Base-by-base conservation (phyloP, 2,888 invertebrate species). In the Stenodema calcarata region DNA sequence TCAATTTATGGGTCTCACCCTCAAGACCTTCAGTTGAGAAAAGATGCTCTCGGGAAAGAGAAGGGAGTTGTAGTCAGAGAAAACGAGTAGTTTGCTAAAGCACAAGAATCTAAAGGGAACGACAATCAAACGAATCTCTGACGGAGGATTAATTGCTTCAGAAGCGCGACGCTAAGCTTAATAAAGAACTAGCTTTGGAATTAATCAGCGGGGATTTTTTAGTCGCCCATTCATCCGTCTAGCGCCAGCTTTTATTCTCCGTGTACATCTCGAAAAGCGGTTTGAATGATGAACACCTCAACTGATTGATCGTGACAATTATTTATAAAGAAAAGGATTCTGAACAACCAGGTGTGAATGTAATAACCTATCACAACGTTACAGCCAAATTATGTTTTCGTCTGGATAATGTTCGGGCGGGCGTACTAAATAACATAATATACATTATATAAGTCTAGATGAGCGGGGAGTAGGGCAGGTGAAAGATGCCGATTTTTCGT, bases 161-260 rank as follows among this genome's bases (percentile, higher is more conserved):
- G 79, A 79, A 79, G 50, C 79, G 79, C 79, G 18, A 23, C 16
- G 50, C 79, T 79, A 47, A 79, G 79, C 79, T 79, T 79, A 50
- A 79, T 79, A 79, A 79, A 79, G 79, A 79, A 79, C 50, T 79
- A 50, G 50, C 79, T 27, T 79, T 27, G 79, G 50, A 79, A 79
- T 79, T 79, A 79, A 79, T 79, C 79, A 79, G 44, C 44, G 79
- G 47, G 28, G 27, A 50, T 50, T 70, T 70, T 35, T 28, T 14
- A 27, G 70, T 70, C 28, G 70, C 35, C 70, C 14, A 28, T 70
- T 70, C 70, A 70, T 28, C 70, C 70, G n/a, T 70, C 70, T 70
- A 28, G 28, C 27, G 4, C 70, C 70, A 27, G 35, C 70, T 70
- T 70, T 70, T n/a, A 69, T 69, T 28, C 69, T 18, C 16, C 16